Conservation (phyloP, 1,140 invertebrate species). For the Wiebesia pumilae region DNA sequence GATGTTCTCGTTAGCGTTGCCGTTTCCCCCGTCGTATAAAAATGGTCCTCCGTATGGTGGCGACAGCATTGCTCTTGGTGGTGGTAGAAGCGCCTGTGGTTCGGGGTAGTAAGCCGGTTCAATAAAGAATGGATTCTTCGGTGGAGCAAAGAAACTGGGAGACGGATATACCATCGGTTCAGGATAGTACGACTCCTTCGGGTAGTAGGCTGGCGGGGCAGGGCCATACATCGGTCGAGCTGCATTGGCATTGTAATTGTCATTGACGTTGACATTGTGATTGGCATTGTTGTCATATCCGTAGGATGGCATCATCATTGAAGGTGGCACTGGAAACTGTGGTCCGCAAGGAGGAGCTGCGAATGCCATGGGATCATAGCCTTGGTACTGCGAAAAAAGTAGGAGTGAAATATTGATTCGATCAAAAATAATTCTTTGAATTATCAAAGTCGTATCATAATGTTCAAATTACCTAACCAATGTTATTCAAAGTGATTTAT, state of each 20-base stretch:
- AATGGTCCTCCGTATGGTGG: neutral
- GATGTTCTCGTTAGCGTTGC: constrained; percentile 7
- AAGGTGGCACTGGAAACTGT: neutral
- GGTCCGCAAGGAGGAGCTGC: neutral
- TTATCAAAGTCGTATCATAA: no score
- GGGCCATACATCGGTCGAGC: neutral
- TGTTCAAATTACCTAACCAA: no score
- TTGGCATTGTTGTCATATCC: neutral
- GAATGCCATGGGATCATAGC: neutral
- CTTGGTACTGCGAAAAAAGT: constrained; percentile 1
- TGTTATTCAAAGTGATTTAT: no score
- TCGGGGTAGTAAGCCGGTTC: constrained; percentile 22
- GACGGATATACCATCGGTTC: constrained; percentile 16
- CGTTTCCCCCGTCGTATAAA: neutral
- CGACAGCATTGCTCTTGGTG: neutral
- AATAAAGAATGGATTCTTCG: constrained; percentile 14
- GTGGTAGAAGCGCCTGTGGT: constrained; percentile 4
- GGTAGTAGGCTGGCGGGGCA: neutral
- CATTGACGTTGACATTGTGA: neutral
- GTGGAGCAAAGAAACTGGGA: constrained; percentile 1
- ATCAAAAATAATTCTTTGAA: neutral
- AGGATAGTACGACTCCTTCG: neutral
- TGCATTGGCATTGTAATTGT: constrained; percentile 1
- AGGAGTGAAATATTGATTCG: neutral
- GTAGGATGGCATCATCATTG: neutral